Conservation (phyloP, 2,888 invertebrate genomes). For the Sphaeridia pumilis region DNA sequence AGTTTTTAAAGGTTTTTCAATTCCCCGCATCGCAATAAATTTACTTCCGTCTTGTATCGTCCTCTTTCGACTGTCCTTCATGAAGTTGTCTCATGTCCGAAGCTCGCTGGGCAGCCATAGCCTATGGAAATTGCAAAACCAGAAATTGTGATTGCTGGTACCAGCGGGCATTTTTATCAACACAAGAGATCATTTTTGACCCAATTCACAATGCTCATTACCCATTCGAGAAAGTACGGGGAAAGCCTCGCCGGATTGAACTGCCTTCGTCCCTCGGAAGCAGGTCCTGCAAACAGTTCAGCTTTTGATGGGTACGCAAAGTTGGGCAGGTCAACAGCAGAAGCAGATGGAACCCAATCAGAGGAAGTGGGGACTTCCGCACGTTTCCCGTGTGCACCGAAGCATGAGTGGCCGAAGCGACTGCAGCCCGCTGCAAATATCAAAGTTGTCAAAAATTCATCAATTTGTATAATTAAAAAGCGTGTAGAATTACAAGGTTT, state of each 20-base stretch:
- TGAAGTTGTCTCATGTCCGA: slow-evolving; percentile 11
- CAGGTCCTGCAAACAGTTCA: background rate
- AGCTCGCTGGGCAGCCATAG: slow-evolving; percentile 13
- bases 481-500: too few species aligned
- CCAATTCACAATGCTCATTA: slow-evolving; percentile 1
- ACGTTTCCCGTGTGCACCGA: slow-evolving; percentile 61
- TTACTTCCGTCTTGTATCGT: slow-evolving; percentile 5
- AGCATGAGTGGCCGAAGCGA: slow-evolving; percentile 61
- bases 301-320: background rate
- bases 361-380: slow-evolving; percentile 11
- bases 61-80: slow-evolving; percentile 6
- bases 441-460: too few species aligned
- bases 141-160: too few species aligned
- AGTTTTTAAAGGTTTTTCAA: too few species aligned
- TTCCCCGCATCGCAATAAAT: too few species aligned
- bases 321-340: background rate
- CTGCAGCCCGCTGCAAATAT: slow-evolving; percentile 53
- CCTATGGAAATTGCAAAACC: background rate
- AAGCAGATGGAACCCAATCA: background rate
- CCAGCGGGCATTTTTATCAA: background rate
- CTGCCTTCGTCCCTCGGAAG: background rate
- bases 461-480: too few species aligned
- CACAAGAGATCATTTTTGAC: too few species aligned
- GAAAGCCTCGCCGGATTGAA: slow-evolving; percentile 13
- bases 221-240: slow-evolving; percentile 30